Evolutionary conservation across 2,797 vertebrate species (phyloP).

Genomic region (Sebastes baramenuke): DNA sequence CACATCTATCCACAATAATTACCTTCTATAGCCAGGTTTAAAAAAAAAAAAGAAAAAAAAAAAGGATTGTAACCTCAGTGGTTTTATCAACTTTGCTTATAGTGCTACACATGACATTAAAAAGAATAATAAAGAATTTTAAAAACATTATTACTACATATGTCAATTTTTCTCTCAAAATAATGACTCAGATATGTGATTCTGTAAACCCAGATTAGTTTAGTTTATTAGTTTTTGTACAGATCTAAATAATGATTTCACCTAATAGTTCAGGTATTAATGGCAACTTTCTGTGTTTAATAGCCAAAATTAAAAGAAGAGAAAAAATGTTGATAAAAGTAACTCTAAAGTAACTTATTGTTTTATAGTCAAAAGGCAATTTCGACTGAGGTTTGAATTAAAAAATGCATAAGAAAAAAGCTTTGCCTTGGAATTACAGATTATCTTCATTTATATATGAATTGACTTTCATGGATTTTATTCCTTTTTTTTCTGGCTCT

Average conservation of each 20-base stretch:
- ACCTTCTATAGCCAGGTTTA: constrained; percentile 11
- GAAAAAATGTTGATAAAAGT: background rate
- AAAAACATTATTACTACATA: background rate
- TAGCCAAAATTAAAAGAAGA: background rate
- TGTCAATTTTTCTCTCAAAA: background rate
- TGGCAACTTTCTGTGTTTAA: background rate
- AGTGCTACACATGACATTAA: background rate
- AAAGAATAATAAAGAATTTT: constrained; percentile 11
- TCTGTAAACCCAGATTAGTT: background rate
- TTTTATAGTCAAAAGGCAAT: background rate
- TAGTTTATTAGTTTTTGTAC: background rate
- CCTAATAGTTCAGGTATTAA: background rate
- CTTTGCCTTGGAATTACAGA: constrained; percentile 29
- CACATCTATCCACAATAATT: constrained; percentile 31
- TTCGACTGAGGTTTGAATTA: background rate
- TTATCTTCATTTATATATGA: constrained; percentile 49
- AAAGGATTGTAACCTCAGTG: constrained; percentile 5
- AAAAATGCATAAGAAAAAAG: background rate
- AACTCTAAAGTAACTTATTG: background rate
- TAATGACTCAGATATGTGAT: background rate
- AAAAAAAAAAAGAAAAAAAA: background rate
- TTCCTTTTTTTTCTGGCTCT: background rate
- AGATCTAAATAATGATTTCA: background rate
- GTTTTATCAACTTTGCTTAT: constrained; percentile 17
- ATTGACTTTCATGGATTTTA: constrained; percentile 35